Percentiles rank a stretch among this genome's conserved stretches.
phyloP scores from a whole-genome alignment of 2,113 vertebrate genomes.

The Crotalus helleri region DNA sequence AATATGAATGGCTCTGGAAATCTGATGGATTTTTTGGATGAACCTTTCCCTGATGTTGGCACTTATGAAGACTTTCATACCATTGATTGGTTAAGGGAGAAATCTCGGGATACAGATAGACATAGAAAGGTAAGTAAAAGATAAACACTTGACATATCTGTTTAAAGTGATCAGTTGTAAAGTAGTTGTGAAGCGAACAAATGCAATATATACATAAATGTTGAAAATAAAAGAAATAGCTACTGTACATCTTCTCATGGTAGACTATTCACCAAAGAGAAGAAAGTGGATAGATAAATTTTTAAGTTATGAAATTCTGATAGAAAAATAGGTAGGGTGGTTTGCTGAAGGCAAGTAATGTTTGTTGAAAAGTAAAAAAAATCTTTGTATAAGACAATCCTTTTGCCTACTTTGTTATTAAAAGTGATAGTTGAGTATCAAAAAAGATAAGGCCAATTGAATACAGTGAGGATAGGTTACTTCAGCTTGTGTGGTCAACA shows the following conservation, averaged over 20 bases:
- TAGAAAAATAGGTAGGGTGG: not conserved
- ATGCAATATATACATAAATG: not conserved
- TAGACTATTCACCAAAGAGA: not conserved
- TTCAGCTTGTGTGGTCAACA: not conserved
- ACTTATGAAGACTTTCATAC: conserved; percentile 98
- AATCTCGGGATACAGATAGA: conserved; percentile 92
- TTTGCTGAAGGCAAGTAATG: not conserved
- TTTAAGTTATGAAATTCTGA: not conserved
- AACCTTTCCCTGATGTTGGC: conserved; percentile 91
- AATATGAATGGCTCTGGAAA: conserved; percentile 89
- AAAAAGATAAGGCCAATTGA: not conserved
- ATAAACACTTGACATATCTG: not conserved
- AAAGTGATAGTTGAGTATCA: not conserved
- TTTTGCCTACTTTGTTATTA: not conserved
- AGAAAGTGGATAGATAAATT: not conserved
- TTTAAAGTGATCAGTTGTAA: not conserved
- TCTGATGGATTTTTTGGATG: conserved; percentile 96
- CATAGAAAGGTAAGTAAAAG: conserved; percentile 83
- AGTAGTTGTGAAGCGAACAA: not conserved
- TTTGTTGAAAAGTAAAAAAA: not conserved
- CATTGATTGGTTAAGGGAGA: conserved; percentile 97
- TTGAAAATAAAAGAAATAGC: not conserved
- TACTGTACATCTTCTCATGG: not conserved
- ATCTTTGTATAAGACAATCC: not conserved
- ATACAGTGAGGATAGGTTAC: not conserved